These are phyloP conservation scores for Pluvialis apricaria DNA, from an alignment of 2,113 vertebrate genomes.

Conservation along the genomic window DNA sequence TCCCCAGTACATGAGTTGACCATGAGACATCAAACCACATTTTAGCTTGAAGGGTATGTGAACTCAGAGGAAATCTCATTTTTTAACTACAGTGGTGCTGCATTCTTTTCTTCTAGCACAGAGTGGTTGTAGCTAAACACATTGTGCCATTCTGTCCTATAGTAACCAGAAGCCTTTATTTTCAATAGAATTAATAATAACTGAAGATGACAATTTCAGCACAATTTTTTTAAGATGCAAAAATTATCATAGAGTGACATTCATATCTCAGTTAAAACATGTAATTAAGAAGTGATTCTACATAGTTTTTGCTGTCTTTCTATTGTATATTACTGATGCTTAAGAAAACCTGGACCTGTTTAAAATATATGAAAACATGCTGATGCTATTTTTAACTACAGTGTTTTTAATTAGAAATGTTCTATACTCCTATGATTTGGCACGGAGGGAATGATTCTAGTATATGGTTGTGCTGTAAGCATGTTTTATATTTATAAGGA, in stretches of 20 bases:
- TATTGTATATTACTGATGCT: background rate
- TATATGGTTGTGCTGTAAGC: background rate
- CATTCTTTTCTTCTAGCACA: slow-evolving; percentile 45
- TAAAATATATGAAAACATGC: background rate
- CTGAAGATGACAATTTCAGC: background rate
- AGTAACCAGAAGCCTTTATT: slow-evolving; percentile 46
- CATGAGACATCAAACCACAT: slow-evolving; percentile 74
- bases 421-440: background rate
- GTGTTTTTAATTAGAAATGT: background rate
- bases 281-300: background rate
- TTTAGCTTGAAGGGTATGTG: slow-evolving; percentile 69
- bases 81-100: slow-evolving; percentile 62
- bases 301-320: background rate
- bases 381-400: background rate
- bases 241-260: background rate
- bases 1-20: slow-evolving; percentile 75
- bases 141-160: background rate
- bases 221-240: slow-evolving; percentile 36
- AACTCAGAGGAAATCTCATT: slow-evolving; percentile 69
- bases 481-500: background rate
- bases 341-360: background rate
- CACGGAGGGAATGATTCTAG: background rate
- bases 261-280: background rate
- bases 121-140: slow-evolving; percentile 3
- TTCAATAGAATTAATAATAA: slow-evolving; percentile 37